Percentiles rank a stretch among this genome's conserved stretches.
Conservation (phyloP, 92 coral and sea anemone genomes). For the Epizoanthus illoricatus region DNA sequence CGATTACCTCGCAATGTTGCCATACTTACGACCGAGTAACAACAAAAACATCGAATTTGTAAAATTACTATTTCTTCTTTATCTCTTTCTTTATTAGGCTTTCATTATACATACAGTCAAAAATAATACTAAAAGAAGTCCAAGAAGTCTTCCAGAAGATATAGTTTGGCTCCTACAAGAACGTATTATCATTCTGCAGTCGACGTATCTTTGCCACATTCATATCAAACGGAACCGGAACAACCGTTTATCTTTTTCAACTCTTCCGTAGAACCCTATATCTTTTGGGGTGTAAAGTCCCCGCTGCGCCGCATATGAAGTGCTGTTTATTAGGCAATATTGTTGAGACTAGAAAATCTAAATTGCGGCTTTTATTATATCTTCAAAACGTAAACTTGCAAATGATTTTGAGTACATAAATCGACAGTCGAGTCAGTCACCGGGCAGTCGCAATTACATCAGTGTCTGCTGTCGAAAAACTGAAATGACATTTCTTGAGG, state of each 20-base stretch:
- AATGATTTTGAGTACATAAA: background rate
- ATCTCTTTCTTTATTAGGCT: too few relatives aligned
- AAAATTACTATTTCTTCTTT: too few relatives aligned
- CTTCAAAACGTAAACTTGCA: background rate
- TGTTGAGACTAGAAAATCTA: constrained; percentile 6
- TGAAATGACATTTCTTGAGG: background rate
- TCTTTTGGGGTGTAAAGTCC: background rate
- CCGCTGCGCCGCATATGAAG: background rate
- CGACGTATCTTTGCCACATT: background rate
- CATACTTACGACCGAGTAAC: too few relatives aligned
- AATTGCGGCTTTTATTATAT: background rate
- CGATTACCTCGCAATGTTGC: too few relatives aligned
- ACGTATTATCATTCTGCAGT: too few relatives aligned
- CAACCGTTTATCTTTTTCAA: background rate
- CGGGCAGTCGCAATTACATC: background rate
- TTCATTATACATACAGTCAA: background rate
- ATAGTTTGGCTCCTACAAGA: too few relatives aligned
- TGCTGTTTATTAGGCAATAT: background rate
- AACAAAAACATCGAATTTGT: too few relatives aligned
- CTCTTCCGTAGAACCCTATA: background rate
- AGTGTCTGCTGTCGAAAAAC: background rate
- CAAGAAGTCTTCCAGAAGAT: too few relatives aligned
- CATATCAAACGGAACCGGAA: background rate
- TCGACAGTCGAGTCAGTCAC: background rate
- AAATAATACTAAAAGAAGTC: background rate